These are phyloP conservation scores for Linurgus olivaceus DNA, from an alignment of 2,797 vertebrate genomes.

Conservation along the genomic window DNA sequence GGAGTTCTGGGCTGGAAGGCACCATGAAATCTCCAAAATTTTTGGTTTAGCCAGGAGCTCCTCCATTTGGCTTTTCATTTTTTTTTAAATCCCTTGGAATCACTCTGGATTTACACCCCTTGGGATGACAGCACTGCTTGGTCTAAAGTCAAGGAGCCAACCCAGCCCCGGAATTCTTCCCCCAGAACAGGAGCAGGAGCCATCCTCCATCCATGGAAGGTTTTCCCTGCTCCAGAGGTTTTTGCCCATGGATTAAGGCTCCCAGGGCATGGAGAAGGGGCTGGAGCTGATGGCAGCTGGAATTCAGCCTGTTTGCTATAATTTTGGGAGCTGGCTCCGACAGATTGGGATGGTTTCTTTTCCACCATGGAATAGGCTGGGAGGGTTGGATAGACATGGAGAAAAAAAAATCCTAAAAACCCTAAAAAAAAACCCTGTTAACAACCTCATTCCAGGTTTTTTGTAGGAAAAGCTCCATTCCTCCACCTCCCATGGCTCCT, in stretches of 20 bases:
- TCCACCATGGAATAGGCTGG: rapidly evolving
- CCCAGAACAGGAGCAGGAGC: rapidly evolving
- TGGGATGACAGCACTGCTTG: not conserved
- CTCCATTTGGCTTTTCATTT: not conserved
- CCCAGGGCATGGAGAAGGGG: not conserved
- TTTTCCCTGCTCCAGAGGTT: not conserved
- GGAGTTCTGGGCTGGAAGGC: not conserved
- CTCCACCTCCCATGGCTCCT: not conserved
- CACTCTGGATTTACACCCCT: not conserved
- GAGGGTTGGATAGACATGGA: not conserved
- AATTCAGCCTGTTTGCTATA: not conserved
- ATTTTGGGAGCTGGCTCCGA: rapidly evolving
- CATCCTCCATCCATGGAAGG: not conserved
- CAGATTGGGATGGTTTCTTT: not conserved
- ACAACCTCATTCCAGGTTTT: not conserved
- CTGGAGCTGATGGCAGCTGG: not conserved
- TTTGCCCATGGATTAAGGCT: not conserved
- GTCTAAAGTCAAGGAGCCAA: not conserved
- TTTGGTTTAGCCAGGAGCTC: not conserved
- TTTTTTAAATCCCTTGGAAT: not conserved
- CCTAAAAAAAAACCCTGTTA: rapidly evolving
- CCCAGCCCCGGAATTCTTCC: not conserved
- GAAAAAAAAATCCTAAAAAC: not conserved
- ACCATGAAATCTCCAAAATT: not conserved
- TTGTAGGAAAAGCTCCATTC: not conserved